Evolutionary conservation across 1,140 invertebrate genomes (phyloP), one percentile per base, ranked within the genome.

Genomic region (Drosophila seguyi): DNA sequence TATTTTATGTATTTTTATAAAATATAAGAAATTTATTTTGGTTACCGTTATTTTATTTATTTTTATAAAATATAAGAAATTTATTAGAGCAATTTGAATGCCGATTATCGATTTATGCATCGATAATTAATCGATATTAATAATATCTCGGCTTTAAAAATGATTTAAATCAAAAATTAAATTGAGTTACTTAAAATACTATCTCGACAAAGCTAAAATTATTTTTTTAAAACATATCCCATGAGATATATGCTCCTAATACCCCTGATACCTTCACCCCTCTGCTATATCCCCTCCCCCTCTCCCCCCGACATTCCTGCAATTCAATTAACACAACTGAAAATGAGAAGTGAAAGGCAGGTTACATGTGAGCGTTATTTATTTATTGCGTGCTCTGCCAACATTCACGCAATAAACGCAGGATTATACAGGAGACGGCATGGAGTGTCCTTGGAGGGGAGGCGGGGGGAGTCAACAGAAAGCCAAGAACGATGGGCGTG

Each of bases 331-430:
- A 50, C 66, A 60, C 68, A 53, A 53, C 20, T 59, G 58, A 39
- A 36, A 66, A 53, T 36, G 42, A 31, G 60, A 60, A 47, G 42
- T 60, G 44, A 67, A 75, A 65, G 62, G 62, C 76, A 61, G 53
- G 69, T 58, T 81, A 75, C 81, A 90, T 76, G 85, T 79, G 87
- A 69, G 81, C 63, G 87, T 91, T 90, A 91, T 91, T 91, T 90
- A 90, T 83, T 90, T 90, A 90, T 90, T 91, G 87, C 87, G 82
- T 91, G 87, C 59, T 81, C 72, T 65, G 71, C 56, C 65, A 47
- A 76, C 82, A 86, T 83, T 78, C 69, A 73, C 67, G 69, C 66
- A 73, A 73, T 72, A 72, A 69, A 58, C 44, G 20, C 34, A 47
- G 45, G 48, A 36, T 25, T 25, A 34, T 22, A 53, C 36, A 22